Evolutionary conservation across 2,113 vertebrate species (phyloP).

Genomic region (Cynopterus brachyotis): DNA sequence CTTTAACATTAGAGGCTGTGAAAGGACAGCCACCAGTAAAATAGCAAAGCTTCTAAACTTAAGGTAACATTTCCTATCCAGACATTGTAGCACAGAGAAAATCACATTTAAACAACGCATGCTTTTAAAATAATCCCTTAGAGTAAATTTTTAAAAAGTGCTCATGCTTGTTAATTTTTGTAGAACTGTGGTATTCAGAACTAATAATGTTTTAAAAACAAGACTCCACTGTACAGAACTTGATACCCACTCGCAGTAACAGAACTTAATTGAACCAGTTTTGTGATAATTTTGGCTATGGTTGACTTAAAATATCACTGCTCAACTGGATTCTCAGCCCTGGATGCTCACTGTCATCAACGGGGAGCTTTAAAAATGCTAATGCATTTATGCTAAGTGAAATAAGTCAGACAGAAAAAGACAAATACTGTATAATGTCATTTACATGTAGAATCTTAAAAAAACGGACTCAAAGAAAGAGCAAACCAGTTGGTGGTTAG

Average conservation of each 20-base stretch:
- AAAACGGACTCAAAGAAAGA: neutral
- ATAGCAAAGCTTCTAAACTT: constrained; percentile 37
- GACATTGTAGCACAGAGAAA: constrained; percentile 45
- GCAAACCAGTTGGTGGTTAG: neutral
- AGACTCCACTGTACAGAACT: neutral
- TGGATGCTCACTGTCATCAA: neutral
- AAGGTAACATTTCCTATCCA: constrained; percentile 8
- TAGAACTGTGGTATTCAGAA: constrained; percentile 1
- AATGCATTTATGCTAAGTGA: neutral
- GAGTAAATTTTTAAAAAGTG: neutral
- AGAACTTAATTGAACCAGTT: neutral
- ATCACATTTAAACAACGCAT: constrained; percentile 52
- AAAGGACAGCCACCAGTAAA: neutral
- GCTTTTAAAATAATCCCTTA: constrained; percentile 67
- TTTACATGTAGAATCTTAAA: neutral
- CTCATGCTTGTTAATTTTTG: constrained; percentile 22
- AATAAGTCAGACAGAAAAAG: neutral
- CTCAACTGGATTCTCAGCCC: neutral
- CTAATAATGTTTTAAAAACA: neutral
- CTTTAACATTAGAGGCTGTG: neutral
- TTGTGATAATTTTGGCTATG: neutral
- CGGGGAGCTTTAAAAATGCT: constrained; percentile 13
- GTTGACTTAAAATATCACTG: neutral
- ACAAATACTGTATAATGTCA: neutral
- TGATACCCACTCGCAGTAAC: neutral